A percentile compares a stretch with the other conserved stretches of the same genome.
These are phyloP conservation scores for Hippocampus abdominalis DNA, from an alignment of 2,113 vertebrate species.

Conservation along the genomic window DNA sequence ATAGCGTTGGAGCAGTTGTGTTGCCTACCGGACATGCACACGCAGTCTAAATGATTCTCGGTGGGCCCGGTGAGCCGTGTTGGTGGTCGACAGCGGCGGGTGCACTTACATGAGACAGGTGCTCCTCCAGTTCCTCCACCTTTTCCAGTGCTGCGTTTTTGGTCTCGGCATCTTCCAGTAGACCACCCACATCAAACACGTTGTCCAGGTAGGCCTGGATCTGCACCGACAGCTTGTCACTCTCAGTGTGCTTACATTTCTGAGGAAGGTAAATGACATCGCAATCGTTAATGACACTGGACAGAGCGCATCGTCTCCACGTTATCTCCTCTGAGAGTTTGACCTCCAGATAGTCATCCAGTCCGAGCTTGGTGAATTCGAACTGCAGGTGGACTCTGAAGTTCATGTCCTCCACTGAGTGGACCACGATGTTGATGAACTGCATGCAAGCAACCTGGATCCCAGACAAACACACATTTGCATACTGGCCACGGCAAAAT, in stretches of 20 bases:
- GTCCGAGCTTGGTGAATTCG: constrained; percentile 93
- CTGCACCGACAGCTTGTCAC: constrained; percentile 95
- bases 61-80: constrained; percentile 24
- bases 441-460: constrained; percentile 96
- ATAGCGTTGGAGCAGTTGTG: constrained; percentile 32
- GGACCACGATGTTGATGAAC: constrained; percentile 98
- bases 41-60: constrained; percentile 39
- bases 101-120: constrained; percentile 87
- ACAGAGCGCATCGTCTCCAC: neutral
- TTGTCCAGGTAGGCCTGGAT: constrained; percentile 98
- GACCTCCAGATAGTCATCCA: constrained; percentile 94
- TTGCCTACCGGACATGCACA: constrained; percentile 45
- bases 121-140: constrained; percentile 96
- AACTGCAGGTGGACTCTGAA: constrained; percentile 95
- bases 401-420: constrained; percentile 99
- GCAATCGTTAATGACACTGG: neutral
- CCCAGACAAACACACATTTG: constrained; percentile 10
- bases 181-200: constrained; percentile 93
- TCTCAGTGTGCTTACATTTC: constrained; percentile 95
- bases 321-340: neutral
- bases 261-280: constrained; percentile 42
- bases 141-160: constrained; percentile 98
- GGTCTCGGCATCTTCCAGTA: constrained; percentile 94
- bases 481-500: neutral
- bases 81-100: constrained; percentile 53